phyloP scores from a whole-genome alignment of 2,797 vertebrate genomes.

The Scolopax rusticola region DNA sequence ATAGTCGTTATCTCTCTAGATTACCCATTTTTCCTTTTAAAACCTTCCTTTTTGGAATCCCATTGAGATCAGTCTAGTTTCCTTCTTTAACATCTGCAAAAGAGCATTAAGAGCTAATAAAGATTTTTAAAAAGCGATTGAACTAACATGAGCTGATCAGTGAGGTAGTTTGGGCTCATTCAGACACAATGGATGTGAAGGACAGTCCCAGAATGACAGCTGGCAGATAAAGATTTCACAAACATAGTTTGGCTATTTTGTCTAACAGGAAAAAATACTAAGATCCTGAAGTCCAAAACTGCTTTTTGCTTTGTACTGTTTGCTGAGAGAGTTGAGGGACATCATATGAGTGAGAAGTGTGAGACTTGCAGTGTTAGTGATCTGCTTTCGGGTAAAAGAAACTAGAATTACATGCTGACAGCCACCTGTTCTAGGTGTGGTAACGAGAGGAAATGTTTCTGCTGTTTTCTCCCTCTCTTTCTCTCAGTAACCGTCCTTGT shows the following conservation, averaged over 20 bases:
- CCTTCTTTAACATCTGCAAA: constrained; percentile 12
- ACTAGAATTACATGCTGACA: background rate
- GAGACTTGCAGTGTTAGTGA: background rate
- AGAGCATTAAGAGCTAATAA: constrained; percentile 10
- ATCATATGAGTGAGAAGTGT: background rate
- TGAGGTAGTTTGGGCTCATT: constrained; percentile 21
- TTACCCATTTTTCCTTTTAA: background rate
- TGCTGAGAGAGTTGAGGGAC: background rate
- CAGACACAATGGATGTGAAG: background rate
- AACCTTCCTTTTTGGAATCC: background rate
- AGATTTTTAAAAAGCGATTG: constrained; percentile 12
- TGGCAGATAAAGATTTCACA: constrained; percentile 3
- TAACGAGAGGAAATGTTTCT: background rate
- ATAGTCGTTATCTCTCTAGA: background rate
- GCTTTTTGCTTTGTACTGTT: background rate
- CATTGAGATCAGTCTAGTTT: background rate
- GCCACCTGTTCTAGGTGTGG: background rate
- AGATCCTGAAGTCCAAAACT: background rate
- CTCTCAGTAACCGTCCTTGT: background rate
- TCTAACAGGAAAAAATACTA: background rate
- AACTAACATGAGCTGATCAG: background rate
- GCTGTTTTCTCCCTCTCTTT: background rate
- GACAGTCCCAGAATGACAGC: background rate
- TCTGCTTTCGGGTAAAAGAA: background rate
- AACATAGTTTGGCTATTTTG: background rate